Conservation (phyloP, 2,113 vertebrate species). For the Lepus americanus region DNA sequence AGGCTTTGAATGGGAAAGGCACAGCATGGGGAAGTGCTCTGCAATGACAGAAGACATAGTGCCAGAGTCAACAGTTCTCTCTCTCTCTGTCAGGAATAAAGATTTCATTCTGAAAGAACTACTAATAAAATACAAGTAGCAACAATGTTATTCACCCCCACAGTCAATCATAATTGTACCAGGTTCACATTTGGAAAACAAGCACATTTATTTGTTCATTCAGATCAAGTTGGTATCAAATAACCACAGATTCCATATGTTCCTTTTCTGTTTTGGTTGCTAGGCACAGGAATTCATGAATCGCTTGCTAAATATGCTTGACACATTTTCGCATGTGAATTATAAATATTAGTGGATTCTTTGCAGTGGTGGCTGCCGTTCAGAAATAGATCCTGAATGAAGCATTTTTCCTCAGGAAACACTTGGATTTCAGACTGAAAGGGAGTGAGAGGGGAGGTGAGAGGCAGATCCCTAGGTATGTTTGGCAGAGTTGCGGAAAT, state of each 20-base stretch:
- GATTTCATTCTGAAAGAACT: slow-evolving; percentile 51
- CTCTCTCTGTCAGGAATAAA: slow-evolving; percentile 29
- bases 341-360: slow-evolving; percentile 85
- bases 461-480: not conserved
- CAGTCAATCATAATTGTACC: slow-evolving; percentile 33
- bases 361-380: slow-evolving; percentile 84
- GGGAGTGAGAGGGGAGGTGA: not conserved
- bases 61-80: not conserved
- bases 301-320: slow-evolving; percentile 85
- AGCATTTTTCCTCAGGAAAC: not conserved
- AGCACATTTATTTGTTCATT: slow-evolving; percentile 71
- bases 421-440: not conserved
- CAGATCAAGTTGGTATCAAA: slow-evolving; percentile 79
- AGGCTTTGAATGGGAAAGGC: slow-evolving; percentile 36
- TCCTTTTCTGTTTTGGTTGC: slow-evolving; percentile 84
- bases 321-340: slow-evolving; percentile 86
- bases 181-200: slow-evolving; percentile 57
- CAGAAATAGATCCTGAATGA: slow-evolving; percentile 72
- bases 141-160: slow-evolving; percentile 26
- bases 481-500: not conserved
- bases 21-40: not conserved
- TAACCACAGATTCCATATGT: slow-evolving; percentile 84
- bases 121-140: slow-evolving; percentile 6
- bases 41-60: not conserved
- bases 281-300: slow-evolving; percentile 81